Percentiles rank a stretch among this genome's conserved stretches.
Evolutionary conservation across 23 tunicate species (phyloP).

Genomic region (Trididemnum nubilum): DNA sequence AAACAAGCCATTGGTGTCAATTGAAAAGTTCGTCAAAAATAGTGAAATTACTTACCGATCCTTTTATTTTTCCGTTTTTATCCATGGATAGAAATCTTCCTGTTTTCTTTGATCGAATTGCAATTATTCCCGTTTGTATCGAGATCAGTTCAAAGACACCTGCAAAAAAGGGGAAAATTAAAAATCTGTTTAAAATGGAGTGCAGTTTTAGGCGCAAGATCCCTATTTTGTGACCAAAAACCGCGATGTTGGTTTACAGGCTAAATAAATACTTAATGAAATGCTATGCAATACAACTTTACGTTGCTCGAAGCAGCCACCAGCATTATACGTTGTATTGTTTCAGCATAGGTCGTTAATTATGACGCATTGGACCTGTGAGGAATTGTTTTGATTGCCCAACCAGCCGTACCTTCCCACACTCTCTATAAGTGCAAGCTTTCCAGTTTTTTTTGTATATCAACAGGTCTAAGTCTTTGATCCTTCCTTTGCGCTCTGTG

Average conservation of each 20-base stretch:
- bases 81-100: constrained; percentile 58
- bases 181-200: neutral
- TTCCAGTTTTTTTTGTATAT: neutral
- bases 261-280: too few relatives aligned
- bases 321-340: neutral
- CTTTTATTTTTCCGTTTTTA: constrained; percentile 43
- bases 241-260: too few relatives aligned
- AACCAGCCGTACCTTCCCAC: neutral
- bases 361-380: neutral
- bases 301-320: too few relatives aligned
- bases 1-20: too few relatives aligned
- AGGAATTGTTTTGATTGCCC: neutral
- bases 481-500: too few relatives aligned
- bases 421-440: neutral
- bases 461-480: too few relatives aligned
- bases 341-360: neutral
- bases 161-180: constrained; percentile 26
- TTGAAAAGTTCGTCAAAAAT: too few relatives aligned
- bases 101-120: constrained; percentile 30
- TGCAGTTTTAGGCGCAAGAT: neutral
- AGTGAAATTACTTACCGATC: constrained; percentile 78
- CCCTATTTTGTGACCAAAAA: too few relatives aligned
- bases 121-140: constrained; percentile 43
- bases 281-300: too few relatives aligned
- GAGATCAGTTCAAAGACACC: constrained; percentile 52